phyloP scores from a whole-genome alignment of 2,113 vertebrate species.

The Bubalus kerabau region DNA sequence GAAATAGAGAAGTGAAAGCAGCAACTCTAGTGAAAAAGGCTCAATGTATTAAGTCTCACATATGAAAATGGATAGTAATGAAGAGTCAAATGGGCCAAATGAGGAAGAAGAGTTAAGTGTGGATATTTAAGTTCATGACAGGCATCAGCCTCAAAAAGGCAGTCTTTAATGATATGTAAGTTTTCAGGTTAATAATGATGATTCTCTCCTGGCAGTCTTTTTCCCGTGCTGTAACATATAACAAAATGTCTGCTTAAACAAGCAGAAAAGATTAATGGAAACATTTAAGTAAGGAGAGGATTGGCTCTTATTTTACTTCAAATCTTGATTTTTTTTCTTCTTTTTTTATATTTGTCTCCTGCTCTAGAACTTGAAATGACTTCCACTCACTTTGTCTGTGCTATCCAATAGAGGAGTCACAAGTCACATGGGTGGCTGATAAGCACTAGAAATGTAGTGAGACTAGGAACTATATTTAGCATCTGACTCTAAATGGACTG shows the following conservation, averaged over 20 bases:
- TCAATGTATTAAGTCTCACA: not conserved
- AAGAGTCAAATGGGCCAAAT: not conserved
- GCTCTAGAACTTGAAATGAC: not conserved
- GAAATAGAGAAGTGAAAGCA: not conserved
- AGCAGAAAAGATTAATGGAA: not conserved
- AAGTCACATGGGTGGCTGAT: not conserved
- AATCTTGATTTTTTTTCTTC: not conserved
- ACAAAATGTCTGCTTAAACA: not conserved
- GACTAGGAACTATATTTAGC: not conserved
- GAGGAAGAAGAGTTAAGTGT: not conserved
- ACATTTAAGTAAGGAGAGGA: not conserved
- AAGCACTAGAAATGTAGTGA: not conserved
- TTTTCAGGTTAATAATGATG: not conserved
- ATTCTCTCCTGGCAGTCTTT: not conserved
- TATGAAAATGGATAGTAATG: not conserved
- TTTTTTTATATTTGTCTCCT: not conserved
- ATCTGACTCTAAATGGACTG: not conserved
- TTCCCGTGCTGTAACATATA: not conserved
- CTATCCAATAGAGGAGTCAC: not conserved
- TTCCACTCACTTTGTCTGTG: not conserved
- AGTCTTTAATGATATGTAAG: not conserved
- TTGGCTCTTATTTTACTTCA: not conserved
- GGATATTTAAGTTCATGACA: not conserved
- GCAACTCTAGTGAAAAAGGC: not conserved
- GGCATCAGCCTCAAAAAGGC: not conserved